A percentile compares a stretch with the other conserved stretches of the same genome.
Conservation (phyloP, 2,113 vertebrate genomes). For the Abramis brama region DNA sequence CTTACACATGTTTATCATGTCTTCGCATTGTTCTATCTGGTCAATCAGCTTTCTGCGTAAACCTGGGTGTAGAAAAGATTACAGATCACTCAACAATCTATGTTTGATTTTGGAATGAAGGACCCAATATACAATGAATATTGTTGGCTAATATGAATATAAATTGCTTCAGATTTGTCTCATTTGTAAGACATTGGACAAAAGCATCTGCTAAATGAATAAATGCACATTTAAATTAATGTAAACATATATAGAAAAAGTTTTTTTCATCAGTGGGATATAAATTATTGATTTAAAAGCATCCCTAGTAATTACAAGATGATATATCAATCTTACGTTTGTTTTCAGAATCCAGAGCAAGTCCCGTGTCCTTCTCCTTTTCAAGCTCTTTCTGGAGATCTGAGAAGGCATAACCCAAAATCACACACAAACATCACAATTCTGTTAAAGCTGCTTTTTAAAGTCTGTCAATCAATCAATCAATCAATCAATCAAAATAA, state of each 20-base stretch:
- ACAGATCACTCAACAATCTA: background rate
- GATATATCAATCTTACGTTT: background rate
- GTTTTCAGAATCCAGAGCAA: background rate
- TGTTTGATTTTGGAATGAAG: background rate
- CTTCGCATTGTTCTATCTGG: background rate
- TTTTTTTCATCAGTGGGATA: background rate
- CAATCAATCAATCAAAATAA: background rate
- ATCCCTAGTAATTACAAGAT: background rate
- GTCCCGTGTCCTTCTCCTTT: background rate
- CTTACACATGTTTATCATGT: background rate
- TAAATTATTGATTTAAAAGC: background rate
- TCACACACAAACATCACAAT: background rate
- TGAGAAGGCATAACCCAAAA: background rate
- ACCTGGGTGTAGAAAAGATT: background rate
- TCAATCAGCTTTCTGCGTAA: background rate
- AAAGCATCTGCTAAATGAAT: background rate
- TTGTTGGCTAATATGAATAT: background rate
- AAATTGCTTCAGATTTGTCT: background rate
- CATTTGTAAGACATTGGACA: background rate
- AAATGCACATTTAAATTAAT: background rate
- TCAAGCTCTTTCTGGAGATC: conserved; percentile 16
- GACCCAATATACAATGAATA: background rate
- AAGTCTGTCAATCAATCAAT: background rate
- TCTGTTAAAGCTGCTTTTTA: background rate
- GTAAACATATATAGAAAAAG: background rate